Evolutionary conservation across 2,888 invertebrate species (phyloP), one percentile per base, ranked within the genome.

Genomic region (Argynnis bischoffii): DNA sequence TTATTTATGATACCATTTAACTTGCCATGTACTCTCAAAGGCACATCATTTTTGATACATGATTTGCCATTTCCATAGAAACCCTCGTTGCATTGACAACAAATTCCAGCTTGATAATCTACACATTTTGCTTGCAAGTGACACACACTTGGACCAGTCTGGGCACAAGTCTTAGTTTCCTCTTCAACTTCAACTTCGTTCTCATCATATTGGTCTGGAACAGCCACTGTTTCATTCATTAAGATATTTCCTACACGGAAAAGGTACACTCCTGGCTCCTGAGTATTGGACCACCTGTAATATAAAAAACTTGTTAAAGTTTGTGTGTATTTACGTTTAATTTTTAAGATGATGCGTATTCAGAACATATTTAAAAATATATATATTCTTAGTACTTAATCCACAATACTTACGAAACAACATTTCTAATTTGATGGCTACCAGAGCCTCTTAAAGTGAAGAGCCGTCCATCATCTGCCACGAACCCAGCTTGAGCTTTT

Each of bases 1-100:
- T 96, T 96, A 83, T 99, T 99, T 35, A 99, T 88, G 64, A 94
- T 93, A 11, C 98, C 98, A 69, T 94, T 95, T n/a, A 99, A 93
- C 82, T 96, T 96, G 13, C 99, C 99, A 70, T 96, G 97, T 14
- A 98, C 96, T 78, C 99, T 94, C 59, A 98, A 93, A 0, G 99
- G 98, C 4, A 95, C 93, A 77, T 96, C 97, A 82, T 95, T 94
- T 84, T 96, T 96, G 69, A 99, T 94, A 82, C 99, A 99, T 63
- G 95, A 95, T 82, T 95, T 95, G 64, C 99, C 99, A 83, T 99
- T 99, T 71, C 99, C 99, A 81, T 97, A 98, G 88, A 93, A 98
- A 6, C 96, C 96, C n/a, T 94, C 89, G 50, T 94, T 93, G 83
- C 99, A 99, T 72, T 94, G 93, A 84, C 99, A 99, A 82, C 99